A percentile compares a stretch with the other conserved stretches of the same genome.
phyloP scores from a whole-genome alignment of 2,888 invertebrate species.

The Diabrotica balteata region DNA sequence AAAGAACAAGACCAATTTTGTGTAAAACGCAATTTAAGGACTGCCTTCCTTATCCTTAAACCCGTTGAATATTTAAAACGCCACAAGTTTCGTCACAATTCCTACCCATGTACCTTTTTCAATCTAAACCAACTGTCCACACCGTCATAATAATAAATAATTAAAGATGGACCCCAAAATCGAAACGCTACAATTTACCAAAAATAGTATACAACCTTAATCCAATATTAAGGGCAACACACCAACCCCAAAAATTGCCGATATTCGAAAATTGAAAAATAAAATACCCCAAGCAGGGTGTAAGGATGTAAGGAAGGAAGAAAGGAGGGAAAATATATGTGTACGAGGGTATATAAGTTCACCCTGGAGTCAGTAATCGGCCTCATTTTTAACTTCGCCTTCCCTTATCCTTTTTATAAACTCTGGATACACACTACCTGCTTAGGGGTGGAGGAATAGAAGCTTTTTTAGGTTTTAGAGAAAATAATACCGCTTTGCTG shows the following conservation, averaged over 20 bases:
- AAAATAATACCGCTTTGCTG: conserved; percentile 21
- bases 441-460: conserved; percentile 21
- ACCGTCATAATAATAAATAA: conserved; percentile 17
- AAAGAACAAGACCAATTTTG: too few relatives aligned
- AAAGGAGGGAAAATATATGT: conserved; percentile 45
- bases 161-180: conserved; percentile 8
- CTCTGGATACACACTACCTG: conserved; percentile 38
- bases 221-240: conserved; percentile 31
- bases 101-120: not conserved
- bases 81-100: too few relatives aligned
- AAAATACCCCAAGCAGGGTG: conserved; percentile 36
- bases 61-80: too few relatives aligned
- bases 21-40: too few relatives aligned
- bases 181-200: conserved; percentile 13
- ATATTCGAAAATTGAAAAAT: conserved; percentile 46
- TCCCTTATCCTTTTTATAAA: conserved; percentile 48
- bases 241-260: conserved; percentile 35
- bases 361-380: conserved; percentile 51
- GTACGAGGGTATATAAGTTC: conserved; percentile 46
- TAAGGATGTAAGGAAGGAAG: conserved; percentile 34
- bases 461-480: conserved; percentile 18
- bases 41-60: too few relatives aligned
- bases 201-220: conserved; percentile 24
- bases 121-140: conserved; percentile 9
- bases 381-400: conserved; percentile 51